Percentiles rank a stretch among this genome's conserved stretches.
Conservation (phyloP, 2,888 invertebrate genomes). For the Lepidochrysops patricia region DNA sequence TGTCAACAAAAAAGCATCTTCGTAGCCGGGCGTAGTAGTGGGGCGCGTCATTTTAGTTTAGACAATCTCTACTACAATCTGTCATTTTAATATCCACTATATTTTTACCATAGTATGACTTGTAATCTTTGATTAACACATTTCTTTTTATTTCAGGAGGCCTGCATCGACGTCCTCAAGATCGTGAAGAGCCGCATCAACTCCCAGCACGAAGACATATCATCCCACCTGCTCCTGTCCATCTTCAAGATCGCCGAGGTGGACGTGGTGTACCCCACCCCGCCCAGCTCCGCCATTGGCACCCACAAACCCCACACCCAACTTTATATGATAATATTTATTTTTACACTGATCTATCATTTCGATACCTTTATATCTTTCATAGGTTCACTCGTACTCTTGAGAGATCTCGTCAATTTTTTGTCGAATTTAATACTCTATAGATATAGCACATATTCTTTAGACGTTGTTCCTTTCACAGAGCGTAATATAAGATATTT, state of each 20-base stretch:
- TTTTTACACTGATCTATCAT: slow-evolving; percentile 46
- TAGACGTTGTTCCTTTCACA: slow-evolving; percentile 46
- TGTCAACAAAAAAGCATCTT: no score
- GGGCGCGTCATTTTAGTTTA: no score
- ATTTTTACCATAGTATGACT: no score
- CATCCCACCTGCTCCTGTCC: slow-evolving; percentile 89
- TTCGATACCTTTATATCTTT: slow-evolving; percentile 32
- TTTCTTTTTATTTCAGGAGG: slow-evolving; percentile 76
- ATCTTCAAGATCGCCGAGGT: slow-evolving; percentile 95
- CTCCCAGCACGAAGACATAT: slow-evolving; percentile 87
- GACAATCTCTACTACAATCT: no score
- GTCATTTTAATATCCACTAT: no score
- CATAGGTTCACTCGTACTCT: slow-evolving; percentile 29
- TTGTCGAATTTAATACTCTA: slow-evolving; percentile 52
- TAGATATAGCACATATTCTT: slow-evolving; percentile 34
- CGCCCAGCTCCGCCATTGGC: slow-evolving; percentile 70
- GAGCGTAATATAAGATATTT: slow-evolving; percentile 55
- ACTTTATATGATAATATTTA: slow-evolving; percentile 44
- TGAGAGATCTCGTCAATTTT: slow-evolving; percentile 49
- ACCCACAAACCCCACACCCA: slow-evolving; percentile 39
- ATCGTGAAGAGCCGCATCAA: slow-evolving; percentile 89
- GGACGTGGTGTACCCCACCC: slow-evolving; percentile 85
- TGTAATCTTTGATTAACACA: neutral
- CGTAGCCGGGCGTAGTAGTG: no score
- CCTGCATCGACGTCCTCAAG: slow-evolving; percentile 87